Evolutionary conservation across 2,888 invertebrate species (phyloP), one percentile per base, ranked within the genome.

Genomic region (Euspilapteryx auroguttella): DNA sequence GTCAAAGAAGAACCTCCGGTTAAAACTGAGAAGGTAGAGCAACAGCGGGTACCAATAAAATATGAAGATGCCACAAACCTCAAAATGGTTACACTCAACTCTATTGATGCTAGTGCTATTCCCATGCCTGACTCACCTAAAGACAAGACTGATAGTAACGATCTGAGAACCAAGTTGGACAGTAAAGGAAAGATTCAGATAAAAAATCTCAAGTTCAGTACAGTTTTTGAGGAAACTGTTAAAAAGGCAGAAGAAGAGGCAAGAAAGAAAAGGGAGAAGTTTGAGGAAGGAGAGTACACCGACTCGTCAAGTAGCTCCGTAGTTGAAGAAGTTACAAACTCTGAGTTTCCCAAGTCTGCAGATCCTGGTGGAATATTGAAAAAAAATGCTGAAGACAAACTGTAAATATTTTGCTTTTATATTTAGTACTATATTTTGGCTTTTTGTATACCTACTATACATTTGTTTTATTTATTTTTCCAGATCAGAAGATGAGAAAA

Each of bases 151-250:
- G 48, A 41, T 17, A 26, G 41, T 10, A 37, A 37, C 31, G 61
- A 55, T 33, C 37, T 50, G 32, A 45, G 52, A n/a, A 37, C 45
- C 3, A 63, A 57, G 36, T 30, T 48, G 28, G 58, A 61, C n/a
- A 47, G 39, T 37, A 64, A 55, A 41, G 55, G 66, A 25, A 85
- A 82, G 63, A 86, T 86, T 40, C 69, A 79, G 41, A 86, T 85
- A 34, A 85, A 85, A 49, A 82, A 83, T 49, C 57, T 86, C 9
- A 86, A 85, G 44, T 81, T 82, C 34, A 85, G 83, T 49, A 59
- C 79, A 12, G 80, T 86, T 12, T 85, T 81, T 56, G 83, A 81
- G 41, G 82, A 81, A 37, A 80, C 81, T 5, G 79, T 84, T 1
- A 81, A 81, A 42, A 78, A 82, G 48, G 79, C 81, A 22, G 82